Evolutionary conservation across 2,113 vertebrate species (phyloP).

Genomic region (Willisornis vidua): DNA sequence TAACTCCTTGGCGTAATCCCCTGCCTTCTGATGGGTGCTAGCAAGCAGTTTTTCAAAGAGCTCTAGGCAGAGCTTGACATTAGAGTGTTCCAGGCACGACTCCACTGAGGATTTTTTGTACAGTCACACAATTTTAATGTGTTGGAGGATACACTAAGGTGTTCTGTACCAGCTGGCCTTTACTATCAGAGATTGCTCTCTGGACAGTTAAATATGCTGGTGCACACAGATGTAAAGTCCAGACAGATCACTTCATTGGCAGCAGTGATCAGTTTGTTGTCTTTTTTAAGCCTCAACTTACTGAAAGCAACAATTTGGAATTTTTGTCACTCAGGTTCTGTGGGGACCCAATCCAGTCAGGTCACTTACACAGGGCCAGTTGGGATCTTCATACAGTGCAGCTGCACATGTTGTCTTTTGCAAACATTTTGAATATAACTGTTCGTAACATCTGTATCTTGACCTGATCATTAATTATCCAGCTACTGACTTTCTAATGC

Average conservation of each 20-base stretch:
- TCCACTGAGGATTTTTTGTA: background rate
- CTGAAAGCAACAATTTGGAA: background rate
- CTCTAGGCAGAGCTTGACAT: background rate
- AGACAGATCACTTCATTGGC: background rate
- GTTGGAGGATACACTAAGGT: background rate
- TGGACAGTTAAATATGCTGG: background rate
- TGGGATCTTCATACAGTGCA: background rate
- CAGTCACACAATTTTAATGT: background rate
- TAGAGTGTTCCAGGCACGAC: background rate
- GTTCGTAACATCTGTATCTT: background rate
- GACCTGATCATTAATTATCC: background rate
- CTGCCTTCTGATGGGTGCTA: background rate
- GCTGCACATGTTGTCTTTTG: accelerated
- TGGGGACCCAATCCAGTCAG: background rate
- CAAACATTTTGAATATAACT: background rate
- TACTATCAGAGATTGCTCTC: background rate
- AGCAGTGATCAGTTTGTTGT: background rate
- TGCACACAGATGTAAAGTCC: background rate
- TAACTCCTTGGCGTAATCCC: background rate
- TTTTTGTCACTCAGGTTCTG: background rate
- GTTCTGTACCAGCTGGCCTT: background rate
- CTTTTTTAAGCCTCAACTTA: background rate
- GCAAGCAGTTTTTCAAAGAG: background rate
- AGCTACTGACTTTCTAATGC: background rate
- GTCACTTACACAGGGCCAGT: background rate